Evolutionary conservation across 2,888 invertebrate species (phyloP), one percentile per base, ranked within the genome.

Genomic region (Drosophila paracracens): DNA sequence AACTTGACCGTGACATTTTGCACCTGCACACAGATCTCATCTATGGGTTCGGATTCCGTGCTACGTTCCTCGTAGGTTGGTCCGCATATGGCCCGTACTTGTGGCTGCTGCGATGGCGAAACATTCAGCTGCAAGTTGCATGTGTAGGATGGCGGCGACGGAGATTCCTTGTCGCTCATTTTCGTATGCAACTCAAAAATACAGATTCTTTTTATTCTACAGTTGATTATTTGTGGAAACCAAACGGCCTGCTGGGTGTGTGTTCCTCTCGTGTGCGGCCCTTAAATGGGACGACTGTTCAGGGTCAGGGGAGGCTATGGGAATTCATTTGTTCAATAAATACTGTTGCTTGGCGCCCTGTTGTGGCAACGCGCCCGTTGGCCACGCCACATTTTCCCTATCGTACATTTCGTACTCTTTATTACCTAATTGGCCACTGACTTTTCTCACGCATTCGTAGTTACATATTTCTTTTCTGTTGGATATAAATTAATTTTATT

Each of bases 1-100:
- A 93, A 92, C 82, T 93, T 93, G 0, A 93, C 93, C 0, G 93
- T 93, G 3, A 93, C 91, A 79, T 93, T 93, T 73, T 92, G 89
- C 43, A 82, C 61, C 8, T 76, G 76, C 27, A 72, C 82, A 5
- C 61, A 65, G 21, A 56, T 63, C 10, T 74, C 71, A 0, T 84
- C 73, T 5, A 62, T 52, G 0, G 56, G 53, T 0, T 77, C 82
- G 1, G 85, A 70, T 2, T 80, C 85, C 2, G 76, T 72, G 60
- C 84, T 87, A 2, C 63, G 62, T 1, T 54, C 54, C 4, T 66
- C 48, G 7, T 60, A 36, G n/a, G 61, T 60, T 0, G 76, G 78
- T 2, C 61, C 67, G 29, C 87, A 87, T 0, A 57, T 11, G 0
- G 58, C 27, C 18, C 71, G 74, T 38, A 69, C 33, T 69, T 40